Evolutionary conservation across 2,888 invertebrate species (phyloP).

Genomic region (Girardia tigrina): DNA sequence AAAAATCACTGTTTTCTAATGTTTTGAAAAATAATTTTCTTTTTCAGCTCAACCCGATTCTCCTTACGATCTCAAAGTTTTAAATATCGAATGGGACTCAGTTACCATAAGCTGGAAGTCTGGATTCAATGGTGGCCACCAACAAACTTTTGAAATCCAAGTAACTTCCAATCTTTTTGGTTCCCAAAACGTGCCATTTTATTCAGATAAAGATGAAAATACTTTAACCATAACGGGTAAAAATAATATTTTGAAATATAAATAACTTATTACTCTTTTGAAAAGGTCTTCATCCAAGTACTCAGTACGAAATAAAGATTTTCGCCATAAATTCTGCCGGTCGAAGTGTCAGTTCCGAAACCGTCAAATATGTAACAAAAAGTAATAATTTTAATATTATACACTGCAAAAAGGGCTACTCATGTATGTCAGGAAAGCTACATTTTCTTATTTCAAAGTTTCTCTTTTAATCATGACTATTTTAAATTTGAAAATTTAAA

Average conservation of each 20-base stretch:
- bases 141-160: background rate
- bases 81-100: background rate
- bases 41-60: constrained; percentile 2
- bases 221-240: background rate
- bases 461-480: too few relatives aligned
- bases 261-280: background rate
- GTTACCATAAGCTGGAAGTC: background rate
- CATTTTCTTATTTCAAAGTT: too few relatives aligned
- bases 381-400: too few relatives aligned
- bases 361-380: background rate
- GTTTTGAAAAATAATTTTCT: too few relatives aligned
- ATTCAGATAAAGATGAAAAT: background rate
- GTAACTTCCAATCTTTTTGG: background rate
- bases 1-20: too few relatives aligned
- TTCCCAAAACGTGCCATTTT: background rate
- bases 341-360: background rate
- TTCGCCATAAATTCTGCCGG: background rate
- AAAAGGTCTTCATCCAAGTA: constrained; percentile 3
- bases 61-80: background rate
- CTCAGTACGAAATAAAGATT: background rate
- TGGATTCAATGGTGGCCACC: background rate
- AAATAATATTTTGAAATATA: background rate
- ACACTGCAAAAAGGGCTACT: too few relatives aligned
- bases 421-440: too few relatives aligned
- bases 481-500: too few relatives aligned